Conservation (phyloP, 53 echinoderm and acorn worm genomes). For the Mesocentrotus franciscanus region DNA sequence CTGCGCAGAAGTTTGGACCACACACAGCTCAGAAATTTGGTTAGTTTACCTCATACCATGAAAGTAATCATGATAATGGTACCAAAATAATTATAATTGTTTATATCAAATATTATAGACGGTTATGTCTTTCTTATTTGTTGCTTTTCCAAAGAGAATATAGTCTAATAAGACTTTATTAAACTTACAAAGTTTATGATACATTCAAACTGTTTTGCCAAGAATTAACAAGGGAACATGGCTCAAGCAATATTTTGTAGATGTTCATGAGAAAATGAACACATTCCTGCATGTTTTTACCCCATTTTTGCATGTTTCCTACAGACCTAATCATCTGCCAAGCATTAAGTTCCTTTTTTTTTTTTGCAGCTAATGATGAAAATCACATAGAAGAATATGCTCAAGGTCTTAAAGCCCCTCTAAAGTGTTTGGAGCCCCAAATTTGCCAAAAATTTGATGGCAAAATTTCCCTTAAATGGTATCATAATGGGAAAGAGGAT, state of each 20-base stretch:
- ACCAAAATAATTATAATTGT: not conserved
- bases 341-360: not conserved
- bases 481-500: no score
- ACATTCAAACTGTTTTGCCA: not conserved
- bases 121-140: no score
- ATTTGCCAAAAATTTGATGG: no score
- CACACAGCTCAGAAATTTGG: conserved; percentile 85
- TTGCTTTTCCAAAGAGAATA: no score
- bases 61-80: not conserved
- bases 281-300: no score
- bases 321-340: no score
- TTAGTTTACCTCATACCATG: conserved; percentile 51
- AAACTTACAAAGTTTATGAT: no score
- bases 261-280: no score
- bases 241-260: not conserved
- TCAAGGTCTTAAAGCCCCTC: not conserved
- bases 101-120: not conserved
- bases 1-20: conserved; percentile 76
- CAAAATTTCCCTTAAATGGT: no score
- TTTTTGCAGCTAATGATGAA: not conserved
- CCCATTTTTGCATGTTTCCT: no score
- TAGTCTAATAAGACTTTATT: no score
- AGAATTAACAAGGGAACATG: not conserved
- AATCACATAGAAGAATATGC: not conserved
- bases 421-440: no score